These are phyloP conservation scores for Melanostoma scalare DNA, from an alignment of 2,888 invertebrate species.

Conservation along the genomic window DNA sequence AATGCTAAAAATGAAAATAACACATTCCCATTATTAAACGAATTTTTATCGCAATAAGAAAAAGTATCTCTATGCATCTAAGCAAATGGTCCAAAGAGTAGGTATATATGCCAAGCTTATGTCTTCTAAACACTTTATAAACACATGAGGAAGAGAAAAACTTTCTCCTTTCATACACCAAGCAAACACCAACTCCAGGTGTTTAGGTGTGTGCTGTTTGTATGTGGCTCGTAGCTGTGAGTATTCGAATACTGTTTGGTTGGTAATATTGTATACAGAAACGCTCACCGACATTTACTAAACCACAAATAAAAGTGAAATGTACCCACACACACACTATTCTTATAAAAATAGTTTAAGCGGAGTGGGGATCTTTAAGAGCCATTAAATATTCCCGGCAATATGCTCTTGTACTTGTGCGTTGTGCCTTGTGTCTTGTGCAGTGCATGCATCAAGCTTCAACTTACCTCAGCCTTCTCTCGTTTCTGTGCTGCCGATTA, in stretches of 20 bases:
- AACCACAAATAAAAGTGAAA: slow-evolving; percentile 71
- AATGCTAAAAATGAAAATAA: slow-evolving; percentile 30
- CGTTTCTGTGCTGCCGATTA: no score
- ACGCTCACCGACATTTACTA: slow-evolving; percentile 44
- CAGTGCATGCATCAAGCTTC: slow-evolving; percentile 1
- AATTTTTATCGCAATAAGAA: slow-evolving; percentile 45
- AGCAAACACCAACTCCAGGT: slow-evolving; percentile 10
- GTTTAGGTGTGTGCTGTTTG: slow-evolving; percentile 2
- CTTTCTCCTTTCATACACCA: slow-evolving; percentile 70
- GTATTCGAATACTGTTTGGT: slow-evolving; percentile 18
- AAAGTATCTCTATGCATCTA: slow-evolving; percentile 52
- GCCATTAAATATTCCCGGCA: slow-evolving; percentile 59
- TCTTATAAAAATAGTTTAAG: neutral
- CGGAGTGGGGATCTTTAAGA: neutral
- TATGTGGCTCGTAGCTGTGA: neutral
- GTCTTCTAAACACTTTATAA: slow-evolving; percentile 29
- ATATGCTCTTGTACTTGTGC: slow-evolving; percentile 4
- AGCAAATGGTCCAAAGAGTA: slow-evolving; percentile 52
- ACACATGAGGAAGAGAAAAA: slow-evolving; percentile 71
- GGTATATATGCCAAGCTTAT: slow-evolving; percentile 69
- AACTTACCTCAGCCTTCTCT: no score
- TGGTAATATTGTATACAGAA: slow-evolving; percentile 33
- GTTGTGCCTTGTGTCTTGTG: neutral
- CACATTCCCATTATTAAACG: slow-evolving; percentile 55
- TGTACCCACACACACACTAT: slow-evolving; percentile 43